These are phyloP conservation scores for Tenthredo distinguenda DNA, from an alignment of 2,888 invertebrate species.

Conservation along the genomic window DNA sequence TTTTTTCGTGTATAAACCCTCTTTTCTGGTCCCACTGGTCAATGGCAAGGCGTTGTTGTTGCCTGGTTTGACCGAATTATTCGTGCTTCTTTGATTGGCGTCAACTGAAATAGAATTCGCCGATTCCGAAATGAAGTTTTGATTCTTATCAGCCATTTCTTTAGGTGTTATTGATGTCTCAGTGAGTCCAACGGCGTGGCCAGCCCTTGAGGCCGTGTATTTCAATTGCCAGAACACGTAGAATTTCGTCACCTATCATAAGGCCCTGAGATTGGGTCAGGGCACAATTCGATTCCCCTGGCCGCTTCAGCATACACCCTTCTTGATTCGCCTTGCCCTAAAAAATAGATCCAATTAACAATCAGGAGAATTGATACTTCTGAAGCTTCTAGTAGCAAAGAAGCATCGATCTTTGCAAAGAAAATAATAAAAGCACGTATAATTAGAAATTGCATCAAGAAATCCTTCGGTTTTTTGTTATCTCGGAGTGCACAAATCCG, in stretches of 20 bases:
- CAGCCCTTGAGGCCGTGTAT: constrained; percentile 74
- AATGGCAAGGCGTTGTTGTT: constrained; percentile 52
- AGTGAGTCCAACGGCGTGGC: constrained; percentile 75
- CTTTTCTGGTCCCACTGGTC: constrained; percentile 56
- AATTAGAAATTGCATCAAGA: background rate
- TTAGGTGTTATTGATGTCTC: constrained; percentile 70
- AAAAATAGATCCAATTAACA: constrained; percentile 26
- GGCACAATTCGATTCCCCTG: constrained; percentile 56
- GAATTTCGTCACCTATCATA: constrained; percentile 73
- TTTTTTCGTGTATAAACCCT: constrained; percentile 62
- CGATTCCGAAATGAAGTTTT: constrained; percentile 60
- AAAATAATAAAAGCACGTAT: no score
- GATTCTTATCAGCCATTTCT: constrained; percentile 68
- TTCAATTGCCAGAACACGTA: constrained; percentile 67
- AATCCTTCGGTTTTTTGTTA: background rate
- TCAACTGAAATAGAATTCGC: constrained; percentile 29
- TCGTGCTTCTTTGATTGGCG: constrained; percentile 35
- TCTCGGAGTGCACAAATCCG: background rate
- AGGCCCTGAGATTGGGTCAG: constrained; percentile 69
- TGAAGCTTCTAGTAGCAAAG: background rate
- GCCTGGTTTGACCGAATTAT: constrained; percentile 42
- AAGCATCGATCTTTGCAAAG: no score
- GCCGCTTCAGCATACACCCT: constrained; percentile 72
- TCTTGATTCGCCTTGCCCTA: constrained; percentile 65
- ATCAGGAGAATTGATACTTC: background rate